phyloP scores from a whole-genome alignment of 2,888 invertebrate species.

The Blastobasis lacticolella region DNA sequence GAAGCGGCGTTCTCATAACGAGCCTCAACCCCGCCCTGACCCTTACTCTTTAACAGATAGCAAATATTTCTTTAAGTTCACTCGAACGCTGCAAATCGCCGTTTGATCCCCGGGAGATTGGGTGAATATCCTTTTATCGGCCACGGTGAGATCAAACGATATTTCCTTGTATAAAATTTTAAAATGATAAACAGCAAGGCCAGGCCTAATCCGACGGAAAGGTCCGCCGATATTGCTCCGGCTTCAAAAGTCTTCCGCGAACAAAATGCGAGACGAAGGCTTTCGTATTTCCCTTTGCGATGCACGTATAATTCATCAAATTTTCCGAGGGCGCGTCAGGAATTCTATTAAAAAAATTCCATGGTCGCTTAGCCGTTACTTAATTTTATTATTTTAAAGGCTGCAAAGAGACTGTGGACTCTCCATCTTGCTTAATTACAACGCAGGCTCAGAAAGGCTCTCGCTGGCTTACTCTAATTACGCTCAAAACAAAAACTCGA shows the following conservation, averaged over 20 bases:
- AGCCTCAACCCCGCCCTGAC: no score
- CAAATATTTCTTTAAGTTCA: no score
- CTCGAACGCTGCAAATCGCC: no score
- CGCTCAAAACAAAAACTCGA: constrained; percentile 58
- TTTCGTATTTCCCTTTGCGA: neutral
- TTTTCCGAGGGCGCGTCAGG: neutral
- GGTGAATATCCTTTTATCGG: neutral
- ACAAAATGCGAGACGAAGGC: neutral
- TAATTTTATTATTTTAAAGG: constrained; percentile 54
- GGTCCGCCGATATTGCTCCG: no score
- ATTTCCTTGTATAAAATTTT: neutral
- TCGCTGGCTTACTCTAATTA: constrained; percentile 60
- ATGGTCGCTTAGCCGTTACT: constrained; percentile 33
- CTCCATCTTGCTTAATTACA: constrained; percentile 65
- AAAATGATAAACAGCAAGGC: neutral
- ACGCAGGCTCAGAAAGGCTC: constrained; percentile 39
- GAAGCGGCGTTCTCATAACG: no score
- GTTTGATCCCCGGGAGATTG: neutral
- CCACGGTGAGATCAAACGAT: neutral
- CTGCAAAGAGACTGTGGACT: constrained; percentile 43
- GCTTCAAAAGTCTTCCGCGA: neutral
- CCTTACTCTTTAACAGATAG: no score
- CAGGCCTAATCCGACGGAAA: no score
- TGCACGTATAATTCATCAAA: constrained; percentile 2
- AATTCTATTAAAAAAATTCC: constrained; percentile 17